Base-by-base conservation (phyloP, 2,888 invertebrate genomes). In the Ormyrus labotus region DNA sequence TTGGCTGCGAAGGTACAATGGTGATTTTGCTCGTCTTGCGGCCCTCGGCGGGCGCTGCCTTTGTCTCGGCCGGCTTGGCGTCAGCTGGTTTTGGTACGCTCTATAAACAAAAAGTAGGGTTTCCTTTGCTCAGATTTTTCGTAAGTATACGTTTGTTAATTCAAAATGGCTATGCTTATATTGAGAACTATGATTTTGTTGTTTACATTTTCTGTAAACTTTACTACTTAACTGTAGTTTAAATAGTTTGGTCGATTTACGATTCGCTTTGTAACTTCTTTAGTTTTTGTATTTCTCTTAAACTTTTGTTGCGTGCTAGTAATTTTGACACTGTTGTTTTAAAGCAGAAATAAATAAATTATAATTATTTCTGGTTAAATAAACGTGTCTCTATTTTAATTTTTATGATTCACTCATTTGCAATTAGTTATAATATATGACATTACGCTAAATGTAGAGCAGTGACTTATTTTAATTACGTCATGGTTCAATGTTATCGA, bases 21-120 rank as follows among this genome's bases (percentile, higher is more conserved):
- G 90, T 91, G 84, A 91, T 90, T 88, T 91, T 91, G 85, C 91
- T 91, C 83, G 90, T 90, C 84, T 91, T 91, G 47, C 90, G 87
- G 0, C 51, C 80, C 73, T 78, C 74, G 83, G 65, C 64, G 6
- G 82, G 13, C 13, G 63, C 82, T 82, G 87, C 81, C 73, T 86
- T 80, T 45, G 63, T 61, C 53, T 86, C 78, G 83, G 83, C 82
- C 81, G 85, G 78, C 57, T 85, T 79, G 70, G 84, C 82, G 60
- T 88, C 89, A 13, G 83, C 86, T 13, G 89, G 86, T 75, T 90
- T 90, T 55, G 90, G 87, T 55, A 90, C 90, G 80, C 88, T 90
- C 90, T 90, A 76, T 65, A 64, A 83, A n/a, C 6, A 64, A 64
- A 64, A 5, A 34, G 6, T 34, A 34, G 34, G 8, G 6, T 51